A percentile compares a stretch with the other conserved stretches of the same genome.
These are phyloP conservation scores for Rhegmatorhina hoffmannsi DNA, from an alignment of 2,113 vertebrate species.

Conservation along the genomic window DNA sequence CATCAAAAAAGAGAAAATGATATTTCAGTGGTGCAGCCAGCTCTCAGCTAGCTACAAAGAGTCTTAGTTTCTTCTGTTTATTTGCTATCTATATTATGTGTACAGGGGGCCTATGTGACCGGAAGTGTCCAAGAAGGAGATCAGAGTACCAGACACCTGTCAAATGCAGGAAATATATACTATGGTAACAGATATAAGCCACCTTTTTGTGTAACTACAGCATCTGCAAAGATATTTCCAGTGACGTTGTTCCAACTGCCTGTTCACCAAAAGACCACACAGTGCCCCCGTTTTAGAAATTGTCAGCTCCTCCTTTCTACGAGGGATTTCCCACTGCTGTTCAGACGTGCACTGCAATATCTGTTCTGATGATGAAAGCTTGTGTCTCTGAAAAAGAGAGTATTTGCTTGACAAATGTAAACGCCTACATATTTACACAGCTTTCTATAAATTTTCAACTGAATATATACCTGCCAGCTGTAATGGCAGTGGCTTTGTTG, in stretches of 20 bases:
- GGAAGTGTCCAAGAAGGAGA: not conserved
- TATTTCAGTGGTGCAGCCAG: not conserved
- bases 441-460: not conserved
- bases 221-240: not conserved
- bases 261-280: not conserved
- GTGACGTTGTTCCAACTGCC: not conserved
- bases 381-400: not conserved
- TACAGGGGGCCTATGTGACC: not conserved
- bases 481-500: not conserved
- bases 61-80: not conserved
- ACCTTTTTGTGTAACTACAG: not conserved
- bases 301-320: not conserved
- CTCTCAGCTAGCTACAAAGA: not conserved
- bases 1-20: not conserved
- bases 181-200: not conserved
- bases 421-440: not conserved
- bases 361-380: not conserved
- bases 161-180: not conserved
- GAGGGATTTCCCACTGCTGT: not conserved
- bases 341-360: not conserved
- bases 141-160: not conserved
- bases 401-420: not conserved
- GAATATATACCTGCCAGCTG: not conserved
- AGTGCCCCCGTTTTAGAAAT: not conserved
- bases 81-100: not conserved